Conservation (phyloP, 1,140 invertebrate species). For the Aphaenogaster floridana region DNA sequence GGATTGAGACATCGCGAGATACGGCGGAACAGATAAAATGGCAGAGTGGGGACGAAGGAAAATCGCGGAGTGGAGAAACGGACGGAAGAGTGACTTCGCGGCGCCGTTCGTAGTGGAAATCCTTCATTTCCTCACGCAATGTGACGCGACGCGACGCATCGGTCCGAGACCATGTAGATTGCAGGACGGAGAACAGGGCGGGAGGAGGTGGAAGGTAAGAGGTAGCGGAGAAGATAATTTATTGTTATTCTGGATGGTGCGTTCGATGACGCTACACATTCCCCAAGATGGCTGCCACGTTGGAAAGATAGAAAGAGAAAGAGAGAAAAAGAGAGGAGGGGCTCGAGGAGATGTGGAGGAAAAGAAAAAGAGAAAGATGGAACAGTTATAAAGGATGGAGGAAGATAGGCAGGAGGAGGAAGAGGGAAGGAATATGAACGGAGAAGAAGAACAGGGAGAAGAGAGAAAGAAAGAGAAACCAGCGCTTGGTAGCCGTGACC, state of each 20-base stretch:
- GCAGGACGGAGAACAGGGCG: neutral
- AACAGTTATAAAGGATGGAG: constrained; percentile 12
- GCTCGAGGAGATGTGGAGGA: neutral
- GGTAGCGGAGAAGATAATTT: constrained; percentile 73
- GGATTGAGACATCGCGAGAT: constrained; percentile 34
- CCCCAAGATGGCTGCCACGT: constrained; percentile 75
- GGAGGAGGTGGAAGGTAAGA: constrained; percentile 65
- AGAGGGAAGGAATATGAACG: constrained; percentile 19
- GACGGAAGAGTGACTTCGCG: constrained; percentile 9
- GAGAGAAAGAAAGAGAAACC: constrained; percentile 38
- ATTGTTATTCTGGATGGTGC: constrained; percentile 76
- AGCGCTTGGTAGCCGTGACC: constrained; percentile 82
- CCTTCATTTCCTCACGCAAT: constrained; percentile 23
- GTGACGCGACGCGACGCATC: neutral
- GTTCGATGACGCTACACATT: constrained; percentile 78
- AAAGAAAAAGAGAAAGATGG: constrained; percentile 1
- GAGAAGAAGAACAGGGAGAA: neutral
- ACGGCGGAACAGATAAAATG: constrained; percentile 15
- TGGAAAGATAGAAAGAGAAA: neutral
- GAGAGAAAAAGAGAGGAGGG: neutral
- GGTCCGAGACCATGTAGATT: neutral
- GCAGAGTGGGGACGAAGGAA: neutral
- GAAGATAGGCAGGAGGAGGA: neutral
- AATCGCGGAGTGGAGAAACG: neutral
- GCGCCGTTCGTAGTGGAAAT: constrained; percentile 22